Evolutionary conservation across 1,140 invertebrate genomes (phyloP).

Genomic region (Microplitis demolitor): DNA sequence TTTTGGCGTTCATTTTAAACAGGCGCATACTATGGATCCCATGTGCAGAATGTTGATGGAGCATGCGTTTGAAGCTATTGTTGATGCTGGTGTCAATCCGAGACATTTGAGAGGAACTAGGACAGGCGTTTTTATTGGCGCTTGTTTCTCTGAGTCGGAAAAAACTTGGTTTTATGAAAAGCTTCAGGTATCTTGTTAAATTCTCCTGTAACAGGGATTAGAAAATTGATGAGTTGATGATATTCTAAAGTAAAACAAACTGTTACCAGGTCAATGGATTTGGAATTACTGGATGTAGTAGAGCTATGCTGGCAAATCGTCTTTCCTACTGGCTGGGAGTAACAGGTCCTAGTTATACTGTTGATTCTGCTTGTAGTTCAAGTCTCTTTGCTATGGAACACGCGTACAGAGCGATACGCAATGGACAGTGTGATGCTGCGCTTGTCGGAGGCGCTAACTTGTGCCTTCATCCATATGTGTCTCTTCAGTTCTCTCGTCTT

Average conservation of each 20-base stretch:
- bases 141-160: constrained; percentile 79
- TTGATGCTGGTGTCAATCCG: constrained; percentile 77
- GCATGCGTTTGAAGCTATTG: constrained; percentile 83
- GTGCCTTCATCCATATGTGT: constrained; percentile 83
- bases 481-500: constrained; percentile 75
- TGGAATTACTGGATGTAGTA: constrained; percentile 71
- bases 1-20: constrained; percentile 81
- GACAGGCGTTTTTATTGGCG: constrained; percentile 82
- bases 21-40: constrained; percentile 87
- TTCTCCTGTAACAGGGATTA: background rate
- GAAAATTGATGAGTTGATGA: no score
- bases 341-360: constrained; percentile 78
- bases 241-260: no score
- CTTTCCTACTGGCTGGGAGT: constrained; percentile 78
- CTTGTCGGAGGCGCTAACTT: constrained; percentile 86
- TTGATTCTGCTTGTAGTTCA: constrained; percentile 91
- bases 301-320: constrained; percentile 91
- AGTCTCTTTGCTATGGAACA: constrained; percentile 84
- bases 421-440: constrained; percentile 82
- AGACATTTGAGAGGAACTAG: constrained; percentile 68
- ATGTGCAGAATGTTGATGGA: constrained; percentile 86
- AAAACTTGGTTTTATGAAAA: constrained; percentile 73
- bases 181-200: constrained; percentile 50
- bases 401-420: constrained; percentile 76
- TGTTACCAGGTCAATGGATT: constrained; percentile 50